phyloP scores from a whole-genome alignment of 2,113 vertebrate species.

The Malaclemys terrapin region DNA sequence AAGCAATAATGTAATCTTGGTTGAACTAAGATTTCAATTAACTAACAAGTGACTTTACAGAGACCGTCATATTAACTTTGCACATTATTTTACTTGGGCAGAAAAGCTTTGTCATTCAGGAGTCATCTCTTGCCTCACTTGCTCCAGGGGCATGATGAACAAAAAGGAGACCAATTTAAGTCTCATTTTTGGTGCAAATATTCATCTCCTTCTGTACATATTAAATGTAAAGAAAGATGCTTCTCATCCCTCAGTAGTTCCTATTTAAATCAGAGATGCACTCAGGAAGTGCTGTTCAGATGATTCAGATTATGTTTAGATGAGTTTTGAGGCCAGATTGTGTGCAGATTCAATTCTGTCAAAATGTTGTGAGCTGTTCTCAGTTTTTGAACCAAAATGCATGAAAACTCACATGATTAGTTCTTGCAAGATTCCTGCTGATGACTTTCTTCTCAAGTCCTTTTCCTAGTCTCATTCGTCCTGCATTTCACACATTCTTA shows the following conservation, averaged over 20 bases:
- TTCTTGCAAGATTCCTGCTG: neutral
- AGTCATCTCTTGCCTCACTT: constrained; percentile 16
- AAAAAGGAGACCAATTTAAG: neutral
- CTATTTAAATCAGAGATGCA: neutral
- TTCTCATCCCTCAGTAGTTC: neutral
- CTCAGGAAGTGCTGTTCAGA: neutral
- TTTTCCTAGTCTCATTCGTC: neutral
- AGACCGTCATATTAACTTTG: constrained; percentile 47
- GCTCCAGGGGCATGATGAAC: constrained; percentile 18
- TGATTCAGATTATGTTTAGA: neutral
- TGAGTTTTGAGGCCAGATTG: neutral
- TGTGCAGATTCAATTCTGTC: neutral
- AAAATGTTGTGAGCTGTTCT: neutral
- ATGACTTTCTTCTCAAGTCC: neutral
- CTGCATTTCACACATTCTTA: neutral
- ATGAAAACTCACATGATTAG: neutral
- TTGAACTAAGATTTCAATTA: constrained; percentile 64
- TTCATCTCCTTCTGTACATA: neutral
- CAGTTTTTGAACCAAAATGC: neutral
- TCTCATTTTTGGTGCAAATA: neutral
- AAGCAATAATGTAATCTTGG: constrained; percentile 56
- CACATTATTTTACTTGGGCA: constrained; percentile 32
- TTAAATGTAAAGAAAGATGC: neutral
- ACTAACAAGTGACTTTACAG: constrained; percentile 61
- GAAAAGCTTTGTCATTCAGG: constrained; percentile 31